Evolutionary conservation across 2,113 vertebrate species (phyloP).

Genomic region (Sylvilagus bachmani): DNA sequence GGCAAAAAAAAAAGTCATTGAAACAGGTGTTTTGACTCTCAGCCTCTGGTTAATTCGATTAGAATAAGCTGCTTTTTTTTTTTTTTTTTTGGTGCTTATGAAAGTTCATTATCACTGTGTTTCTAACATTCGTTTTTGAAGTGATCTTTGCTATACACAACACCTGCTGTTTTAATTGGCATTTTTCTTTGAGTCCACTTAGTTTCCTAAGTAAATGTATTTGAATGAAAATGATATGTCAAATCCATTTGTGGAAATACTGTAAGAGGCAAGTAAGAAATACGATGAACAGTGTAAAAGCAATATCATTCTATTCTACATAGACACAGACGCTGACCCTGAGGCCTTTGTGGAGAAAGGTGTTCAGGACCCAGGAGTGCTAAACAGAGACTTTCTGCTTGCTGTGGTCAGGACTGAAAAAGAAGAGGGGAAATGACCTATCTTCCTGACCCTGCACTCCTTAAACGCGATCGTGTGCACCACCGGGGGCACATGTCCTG

Average conservation of each 20-base stretch:
- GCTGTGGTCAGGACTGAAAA: not conserved
- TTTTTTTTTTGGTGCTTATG: not conserved
- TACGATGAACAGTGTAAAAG: slow-evolving; percentile 33
- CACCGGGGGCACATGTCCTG: not conserved
- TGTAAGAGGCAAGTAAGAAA: not conserved
- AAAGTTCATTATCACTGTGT: not conserved
- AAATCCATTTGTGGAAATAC: not conserved
- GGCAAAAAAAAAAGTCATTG: not conserved
- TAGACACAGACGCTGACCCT: not conserved
- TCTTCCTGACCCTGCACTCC: not conserved
- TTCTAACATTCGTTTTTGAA: not conserved
- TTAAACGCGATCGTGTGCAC: not conserved
- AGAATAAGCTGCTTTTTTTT: not conserved
- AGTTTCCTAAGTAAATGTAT: slow-evolving; percentile 50
- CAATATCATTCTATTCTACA: not conserved
- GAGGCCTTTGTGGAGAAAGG: slow-evolving; percentile 16
- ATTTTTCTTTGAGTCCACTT: slow-evolving; percentile 28
- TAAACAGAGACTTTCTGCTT: not conserved
- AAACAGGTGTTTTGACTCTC: not conserved
- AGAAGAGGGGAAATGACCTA: not conserved
- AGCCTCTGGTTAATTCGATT: not conserved
- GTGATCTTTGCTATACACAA: not conserved
- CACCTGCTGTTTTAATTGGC: not conserved
- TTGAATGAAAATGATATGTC: slow-evolving; percentile 24
- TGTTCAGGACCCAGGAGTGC: not conserved